phyloP scores from a whole-genome alignment of 2,113 vertebrate species.

The Heterocephalus glaber region DNA sequence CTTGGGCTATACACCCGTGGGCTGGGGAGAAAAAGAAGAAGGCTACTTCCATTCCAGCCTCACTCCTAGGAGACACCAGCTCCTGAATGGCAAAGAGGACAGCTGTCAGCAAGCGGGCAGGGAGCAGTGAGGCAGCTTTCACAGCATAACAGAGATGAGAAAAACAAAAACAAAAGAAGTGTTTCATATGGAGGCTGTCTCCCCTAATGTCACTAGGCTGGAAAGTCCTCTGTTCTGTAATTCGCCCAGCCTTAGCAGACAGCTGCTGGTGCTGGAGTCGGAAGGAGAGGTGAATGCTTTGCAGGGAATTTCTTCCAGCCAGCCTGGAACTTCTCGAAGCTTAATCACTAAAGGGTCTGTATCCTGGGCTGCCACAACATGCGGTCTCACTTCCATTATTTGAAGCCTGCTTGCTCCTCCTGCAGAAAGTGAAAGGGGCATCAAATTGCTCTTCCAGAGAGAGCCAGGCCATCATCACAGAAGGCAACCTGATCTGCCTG shows the following conservation, averaged over 20 bases:
- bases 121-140: neutral
- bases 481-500: neutral
- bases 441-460: neutral
- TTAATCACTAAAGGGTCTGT: neutral
- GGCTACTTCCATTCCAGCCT: neutral
- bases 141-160: constrained; percentile 49
- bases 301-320: neutral
- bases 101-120: neutral
- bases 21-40: neutral
- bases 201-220: constrained; percentile 33
- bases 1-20: neutral
- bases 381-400: neutral
- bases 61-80: neutral
- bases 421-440: neutral
- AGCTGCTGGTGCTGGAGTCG: neutral
- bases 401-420: neutral
- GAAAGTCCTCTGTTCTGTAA: constrained; percentile 1
- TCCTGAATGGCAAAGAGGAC: constrained; percentile 57
- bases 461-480: neutral
- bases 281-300: neutral
- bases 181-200: constrained; percentile 49
- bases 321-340: neutral
- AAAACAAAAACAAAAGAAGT: constrained; percentile 63
- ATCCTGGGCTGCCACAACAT: neutral
- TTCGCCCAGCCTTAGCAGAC: neutral